Evolutionary conservation across 2,113 vertebrate species (phyloP).

Genomic region (Sinocyclocheilus maitianheensis): DNA sequence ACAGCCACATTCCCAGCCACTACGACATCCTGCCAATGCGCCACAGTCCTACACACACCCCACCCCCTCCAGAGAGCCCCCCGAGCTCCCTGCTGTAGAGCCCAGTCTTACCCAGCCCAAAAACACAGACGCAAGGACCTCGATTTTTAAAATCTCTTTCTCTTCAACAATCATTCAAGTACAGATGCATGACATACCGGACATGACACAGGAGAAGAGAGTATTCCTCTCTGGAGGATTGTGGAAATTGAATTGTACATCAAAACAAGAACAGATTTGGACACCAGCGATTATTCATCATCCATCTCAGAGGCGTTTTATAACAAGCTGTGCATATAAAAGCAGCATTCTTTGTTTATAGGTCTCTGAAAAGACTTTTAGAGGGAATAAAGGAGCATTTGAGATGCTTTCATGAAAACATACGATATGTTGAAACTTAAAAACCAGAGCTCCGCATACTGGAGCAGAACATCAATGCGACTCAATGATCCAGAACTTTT

Average conservation of each 20-base stretch:
- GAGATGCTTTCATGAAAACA: neutral
- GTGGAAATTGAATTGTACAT: constrained; percentile 18
- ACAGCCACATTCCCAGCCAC: constrained; percentile 91
- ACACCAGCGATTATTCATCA: constrained; percentile 71
- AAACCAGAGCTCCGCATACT: neutral
- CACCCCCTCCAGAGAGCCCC: constrained; percentile 82
- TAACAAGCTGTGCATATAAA: constrained; percentile 38
- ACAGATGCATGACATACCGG: constrained; percentile 35
- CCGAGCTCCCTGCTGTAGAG: constrained; percentile 78
- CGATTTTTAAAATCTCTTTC: constrained; percentile 29
- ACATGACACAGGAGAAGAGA: neutral
- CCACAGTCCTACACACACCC: constrained; percentile 84
- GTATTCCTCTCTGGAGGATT: neutral
- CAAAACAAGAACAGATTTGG: constrained; percentile 33
- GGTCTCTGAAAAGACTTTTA: neutral
- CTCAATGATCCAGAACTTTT: constrained; percentile 11
- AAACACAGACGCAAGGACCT: neutral
- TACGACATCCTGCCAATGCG: constrained; percentile 93
- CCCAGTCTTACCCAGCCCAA: neutral
- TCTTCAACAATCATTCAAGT: constrained; percentile 19
- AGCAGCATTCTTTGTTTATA: neutral
- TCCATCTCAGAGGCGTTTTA: constrained; percentile 62
- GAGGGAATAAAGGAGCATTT: neutral
- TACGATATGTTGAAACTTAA: neutral
- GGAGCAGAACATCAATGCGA: constrained; percentile 20